Conservation (phyloP, 1,140 invertebrate genomes). For the Calycopis cecrops region DNA sequence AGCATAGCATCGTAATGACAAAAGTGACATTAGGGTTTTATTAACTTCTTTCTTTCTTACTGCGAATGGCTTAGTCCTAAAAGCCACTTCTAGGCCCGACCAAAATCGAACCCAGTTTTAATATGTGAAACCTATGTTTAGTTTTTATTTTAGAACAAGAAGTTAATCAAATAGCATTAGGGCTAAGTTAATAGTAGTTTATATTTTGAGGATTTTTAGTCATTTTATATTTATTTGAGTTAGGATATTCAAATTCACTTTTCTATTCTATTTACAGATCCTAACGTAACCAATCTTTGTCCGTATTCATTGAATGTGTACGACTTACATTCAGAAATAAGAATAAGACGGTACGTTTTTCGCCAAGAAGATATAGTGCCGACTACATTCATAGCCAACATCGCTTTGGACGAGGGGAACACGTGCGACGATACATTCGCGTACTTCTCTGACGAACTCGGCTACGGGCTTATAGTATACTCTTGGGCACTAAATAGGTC, state of each 20-base stretch:
- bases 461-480: conserved; percentile 86
- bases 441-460: conserved; percentile 88
- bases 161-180: too few relatives aligned
- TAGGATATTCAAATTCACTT: neutral
- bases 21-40: too few relatives aligned
- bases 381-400: conserved; percentile 88
- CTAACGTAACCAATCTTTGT: conserved; percentile 80
- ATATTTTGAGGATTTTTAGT: too few relatives aligned
- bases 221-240: neutral
- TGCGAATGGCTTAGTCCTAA: too few relatives aligned
- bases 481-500: conserved; percentile 84
- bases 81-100: too few relatives aligned
- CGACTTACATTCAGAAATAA: conserved; percentile 82
- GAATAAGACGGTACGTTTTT: conserved; percentile 82
- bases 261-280: conserved; percentile 45
- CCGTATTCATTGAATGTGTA: conserved; percentile 85
- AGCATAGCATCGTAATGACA: too few relatives aligned
- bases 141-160: too few relatives aligned
- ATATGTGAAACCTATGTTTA: too few relatives aligned
- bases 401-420: conserved; percentile 84
- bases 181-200: too few relatives aligned
- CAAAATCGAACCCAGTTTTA: too few relatives aligned
- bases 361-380: conserved; percentile 82
- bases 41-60: too few relatives aligned
- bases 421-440: conserved; percentile 85